Base-by-base conservation (phyloP, 2,888 invertebrate species). In the Drosophila pullipes region DNA sequence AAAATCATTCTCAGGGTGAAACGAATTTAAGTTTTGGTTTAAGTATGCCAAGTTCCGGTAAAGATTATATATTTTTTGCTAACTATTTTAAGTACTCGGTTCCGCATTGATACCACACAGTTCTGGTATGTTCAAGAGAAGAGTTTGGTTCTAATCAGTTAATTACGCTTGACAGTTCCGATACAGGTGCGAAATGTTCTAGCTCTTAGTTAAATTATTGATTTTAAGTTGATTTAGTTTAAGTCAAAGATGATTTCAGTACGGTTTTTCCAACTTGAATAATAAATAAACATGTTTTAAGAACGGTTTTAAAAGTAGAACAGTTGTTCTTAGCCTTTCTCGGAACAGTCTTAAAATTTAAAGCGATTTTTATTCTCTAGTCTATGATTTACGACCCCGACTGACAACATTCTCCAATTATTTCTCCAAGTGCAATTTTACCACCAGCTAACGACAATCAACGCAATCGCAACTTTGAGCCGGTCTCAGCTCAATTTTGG, bases 401-500 rank as follows among this genome's bases (percentile, higher is more conserved):
- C 50, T n/a, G 11, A 31, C 53, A 53, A 53, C 53, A 53, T 53
- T 53, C 54, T 25, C 54, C n/a, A 35, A 25, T 25, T 35, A 47
- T 55, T 55, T 55, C 25, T 37, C n/a, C 25, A 30, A 39, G 57
- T 57, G 57, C n/a, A 39, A 30, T 57, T 9, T 47, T 28, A 50
- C 50, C 50, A 16, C 3, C 41, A 41, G 31, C 58, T 35, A 50
- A 39, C 37, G 47, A 65, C 57, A 68, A 75, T 58, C 54, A 35
- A 60, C 54, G 35, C 57, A 69, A 44, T 63, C 55, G 31, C 59
- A 69, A 69, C 54, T 65, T 54, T 78, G 78, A 85, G 88, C 77
- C 66, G 77, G 81, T 85, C 59, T 77, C 61, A 63, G 67, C 73
- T 54, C 61, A 44, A 69, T 69, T 47, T 83, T 89, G 69, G 80